Evolutionary conservation across 1,140 invertebrate genomes (phyloP).

Genomic region (Spodoptera litura): DNA sequence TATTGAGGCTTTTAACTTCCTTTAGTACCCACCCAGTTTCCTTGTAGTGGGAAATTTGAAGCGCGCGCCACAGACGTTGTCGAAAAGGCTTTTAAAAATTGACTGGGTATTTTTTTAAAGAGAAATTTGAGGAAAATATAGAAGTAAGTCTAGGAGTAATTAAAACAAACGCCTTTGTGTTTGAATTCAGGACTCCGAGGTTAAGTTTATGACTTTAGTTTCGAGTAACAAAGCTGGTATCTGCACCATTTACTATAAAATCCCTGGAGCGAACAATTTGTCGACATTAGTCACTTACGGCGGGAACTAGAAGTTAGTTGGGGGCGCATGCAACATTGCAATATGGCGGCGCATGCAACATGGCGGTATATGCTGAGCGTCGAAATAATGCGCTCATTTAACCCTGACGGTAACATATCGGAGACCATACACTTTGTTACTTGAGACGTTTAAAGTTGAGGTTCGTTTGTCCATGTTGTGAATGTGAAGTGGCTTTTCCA

Average conservation of each 20-base stretch:
- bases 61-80: too few species aligned
- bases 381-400: conserved; percentile 33
- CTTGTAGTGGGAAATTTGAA: too few species aligned
- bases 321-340: neutral
- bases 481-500: neutral
- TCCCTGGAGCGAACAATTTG: conserved; percentile 5
- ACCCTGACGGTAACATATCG: conserved; percentile 1
- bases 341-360: neutral
- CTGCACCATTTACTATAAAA: neutral
- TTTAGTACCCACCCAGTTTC: too few species aligned
- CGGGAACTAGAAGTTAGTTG: conserved; percentile 7
- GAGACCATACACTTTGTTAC: neutral
- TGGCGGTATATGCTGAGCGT: conserved; percentile 1
- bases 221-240: neutral
- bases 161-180: too few species aligned
- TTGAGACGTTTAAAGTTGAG: neutral
- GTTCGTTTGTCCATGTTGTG: neutral
- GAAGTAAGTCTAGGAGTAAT: too few species aligned
- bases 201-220: neutral
- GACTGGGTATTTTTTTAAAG: too few species aligned
- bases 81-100: too few species aligned
- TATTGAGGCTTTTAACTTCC: too few species aligned
- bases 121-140: too few species aligned
- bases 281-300: conserved; percentile 12
- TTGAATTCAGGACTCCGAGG: too few species aligned